These are phyloP conservation scores for Pangasius macronema DNA, from an alignment of 2,797 vertebrate species.

Conservation along the genomic window DNA sequence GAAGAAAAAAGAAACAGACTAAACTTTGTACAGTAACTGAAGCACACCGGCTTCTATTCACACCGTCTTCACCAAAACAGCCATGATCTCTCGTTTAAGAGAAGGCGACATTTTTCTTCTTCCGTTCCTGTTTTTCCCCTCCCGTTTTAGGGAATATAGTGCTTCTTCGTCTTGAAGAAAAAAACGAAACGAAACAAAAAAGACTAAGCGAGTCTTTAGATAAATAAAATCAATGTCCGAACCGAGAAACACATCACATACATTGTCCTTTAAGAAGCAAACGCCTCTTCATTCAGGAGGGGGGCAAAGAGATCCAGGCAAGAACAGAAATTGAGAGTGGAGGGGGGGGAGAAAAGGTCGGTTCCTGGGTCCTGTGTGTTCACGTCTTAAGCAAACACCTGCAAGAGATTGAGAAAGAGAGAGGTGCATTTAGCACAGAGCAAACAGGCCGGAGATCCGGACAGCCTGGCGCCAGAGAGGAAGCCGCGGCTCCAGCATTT, in stretches of 20 bases:
- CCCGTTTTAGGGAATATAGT: constrained; percentile 86
- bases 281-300: constrained; percentile 73
- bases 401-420: constrained; percentile 87
- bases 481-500: constrained; percentile 97
- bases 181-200: constrained; percentile 48
- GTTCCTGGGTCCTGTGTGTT: constrained; percentile 78
- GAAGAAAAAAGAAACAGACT: constrained; percentile 72
- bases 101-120: constrained; percentile 77
- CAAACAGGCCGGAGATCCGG: constrained; percentile 93
- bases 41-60: constrained; percentile 87
- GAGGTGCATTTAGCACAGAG: constrained; percentile 90
- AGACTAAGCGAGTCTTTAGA: constrained; percentile 89
- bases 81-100: constrained; percentile 88
- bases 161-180: constrained; percentile 84
- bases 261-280: constrained; percentile 78
- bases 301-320: constrained; percentile 68
- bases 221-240: constrained; percentile 91
- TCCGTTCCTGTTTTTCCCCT: constrained; percentile 71
- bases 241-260: constrained; percentile 81
- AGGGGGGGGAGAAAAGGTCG: constrained; percentile 56
- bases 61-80: constrained; percentile 90
- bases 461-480: constrained; percentile 97
- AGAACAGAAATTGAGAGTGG: constrained; percentile 64
- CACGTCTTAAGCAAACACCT: constrained; percentile 90
- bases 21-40: constrained; percentile 87